phyloP scores from a whole-genome alignment of 2,888 invertebrate species.

The Morinoia aosen region DNA sequence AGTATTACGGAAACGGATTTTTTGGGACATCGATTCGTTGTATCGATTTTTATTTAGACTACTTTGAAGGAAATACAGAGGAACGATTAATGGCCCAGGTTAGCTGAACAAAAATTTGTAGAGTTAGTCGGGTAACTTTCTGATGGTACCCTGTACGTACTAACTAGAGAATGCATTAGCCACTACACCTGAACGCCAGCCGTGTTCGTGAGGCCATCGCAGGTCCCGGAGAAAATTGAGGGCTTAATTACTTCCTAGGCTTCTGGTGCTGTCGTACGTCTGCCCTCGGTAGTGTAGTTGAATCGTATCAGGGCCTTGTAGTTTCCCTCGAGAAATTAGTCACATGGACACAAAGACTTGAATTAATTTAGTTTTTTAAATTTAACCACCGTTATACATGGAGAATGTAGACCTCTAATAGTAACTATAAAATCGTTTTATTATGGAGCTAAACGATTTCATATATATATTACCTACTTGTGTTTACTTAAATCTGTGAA shows the following conservation, averaged over 20 bases:
- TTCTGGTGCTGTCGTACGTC: background rate
- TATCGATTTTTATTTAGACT: too few relatives aligned
- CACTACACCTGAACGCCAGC: background rate
- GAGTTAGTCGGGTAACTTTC: too few relatives aligned
- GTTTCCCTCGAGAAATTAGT: background rate
- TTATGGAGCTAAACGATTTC: too few relatives aligned
- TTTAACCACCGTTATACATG: too few relatives aligned
- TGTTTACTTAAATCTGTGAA: background rate
- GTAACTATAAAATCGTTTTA: too few relatives aligned
- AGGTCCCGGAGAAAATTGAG: background rate
- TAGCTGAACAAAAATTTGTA: too few relatives aligned
- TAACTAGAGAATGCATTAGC: background rate
- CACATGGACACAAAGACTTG: background rate
- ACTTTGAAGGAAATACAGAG: too few relatives aligned
- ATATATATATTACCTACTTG: background rate
- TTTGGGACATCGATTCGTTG: too few relatives aligned
- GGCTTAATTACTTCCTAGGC: background rate
- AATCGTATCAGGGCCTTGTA: background rate
- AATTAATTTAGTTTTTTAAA: background rate
- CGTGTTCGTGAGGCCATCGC: background rate
- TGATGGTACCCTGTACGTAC: too few relatives aligned
- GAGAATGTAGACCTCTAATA: too few relatives aligned
- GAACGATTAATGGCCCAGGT: too few relatives aligned
- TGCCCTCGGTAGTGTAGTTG: background rate
- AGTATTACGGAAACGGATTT: too few relatives aligned